A percentile compares a stretch with the other conserved stretches of the same genome.
Conservation (phyloP, 2,113 vertebrate species). For the Nothocercus nigrocapillus region DNA sequence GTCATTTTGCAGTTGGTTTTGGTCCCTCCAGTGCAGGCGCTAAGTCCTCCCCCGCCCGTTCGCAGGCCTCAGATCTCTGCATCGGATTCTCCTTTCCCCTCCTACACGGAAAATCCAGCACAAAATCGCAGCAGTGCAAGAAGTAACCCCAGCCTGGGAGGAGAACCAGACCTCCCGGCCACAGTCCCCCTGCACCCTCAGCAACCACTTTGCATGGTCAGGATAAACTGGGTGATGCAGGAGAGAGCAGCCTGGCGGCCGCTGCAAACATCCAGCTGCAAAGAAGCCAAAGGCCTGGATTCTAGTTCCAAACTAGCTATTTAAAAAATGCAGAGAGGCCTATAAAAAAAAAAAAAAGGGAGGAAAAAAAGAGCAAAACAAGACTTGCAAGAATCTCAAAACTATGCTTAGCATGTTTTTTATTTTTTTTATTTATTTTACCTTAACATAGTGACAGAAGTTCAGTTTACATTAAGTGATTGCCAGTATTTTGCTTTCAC, state of each 20-base stretch:
- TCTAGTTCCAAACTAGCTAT: not conserved
- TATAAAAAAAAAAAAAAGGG: not conserved
- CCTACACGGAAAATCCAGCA: fast-evolving
- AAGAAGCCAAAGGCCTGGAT: not conserved
- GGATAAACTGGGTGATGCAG: not conserved
- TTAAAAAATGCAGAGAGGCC: not conserved
- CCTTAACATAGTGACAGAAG: not conserved
- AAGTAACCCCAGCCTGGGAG: not conserved
- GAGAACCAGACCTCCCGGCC: fast-evolving
- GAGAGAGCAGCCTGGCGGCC: not conserved
- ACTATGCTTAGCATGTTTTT: not conserved
- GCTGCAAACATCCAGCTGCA: not conserved
- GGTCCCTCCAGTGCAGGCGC: not conserved
- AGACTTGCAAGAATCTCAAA: not conserved
- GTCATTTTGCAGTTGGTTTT: not conserved
- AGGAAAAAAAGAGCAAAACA: not conserved
- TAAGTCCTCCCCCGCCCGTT: not conserved
- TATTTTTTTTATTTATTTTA: not conserved
- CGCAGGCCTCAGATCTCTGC: not conserved
- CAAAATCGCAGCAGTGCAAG: fast-evolving
- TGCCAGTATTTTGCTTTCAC: not conserved
- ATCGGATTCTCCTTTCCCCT: not conserved
- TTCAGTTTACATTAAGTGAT: not conserved
- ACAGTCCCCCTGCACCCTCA: not conserved
- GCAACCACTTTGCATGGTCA: fast-evolving